Conservation (phyloP, 2,113 vertebrate genomes). For the Nansenia antarctica region DNA sequence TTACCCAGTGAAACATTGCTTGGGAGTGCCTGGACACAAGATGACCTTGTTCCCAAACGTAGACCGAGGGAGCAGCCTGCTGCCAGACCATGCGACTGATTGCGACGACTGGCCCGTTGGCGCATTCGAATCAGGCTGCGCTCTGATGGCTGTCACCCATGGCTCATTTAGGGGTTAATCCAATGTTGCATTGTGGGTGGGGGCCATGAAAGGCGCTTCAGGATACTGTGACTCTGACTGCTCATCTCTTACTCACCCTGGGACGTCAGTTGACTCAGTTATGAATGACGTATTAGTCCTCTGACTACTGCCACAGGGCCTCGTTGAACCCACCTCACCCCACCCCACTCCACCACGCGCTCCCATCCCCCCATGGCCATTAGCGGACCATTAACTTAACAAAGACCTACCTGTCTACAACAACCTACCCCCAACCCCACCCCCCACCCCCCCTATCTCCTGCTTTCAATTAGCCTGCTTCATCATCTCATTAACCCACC, state of each 20-base stretch:
- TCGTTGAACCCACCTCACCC: neutral
- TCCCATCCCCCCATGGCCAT: constrained; percentile 35
- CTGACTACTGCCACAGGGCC: no score
- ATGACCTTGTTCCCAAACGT: no score
- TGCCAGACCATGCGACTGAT: constrained; percentile 21
- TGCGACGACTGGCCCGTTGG: neutral
- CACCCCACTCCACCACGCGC: neutral
- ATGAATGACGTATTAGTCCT: no score
- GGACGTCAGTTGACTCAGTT: no score
- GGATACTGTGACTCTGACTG: constrained; percentile 28
- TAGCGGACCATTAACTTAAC: constrained; percentile 15
- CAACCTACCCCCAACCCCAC: no score
- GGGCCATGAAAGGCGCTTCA: constrained; percentile 24
- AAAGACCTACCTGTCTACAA: constrained; percentile 35
- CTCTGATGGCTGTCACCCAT: constrained; percentile 42
- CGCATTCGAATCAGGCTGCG: constrained; percentile 22
- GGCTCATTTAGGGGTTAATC: constrained; percentile 50
- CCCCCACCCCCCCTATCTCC: no score
- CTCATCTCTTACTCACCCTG: neutral
- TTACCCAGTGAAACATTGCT: neutral
- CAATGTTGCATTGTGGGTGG: constrained; percentile 29
- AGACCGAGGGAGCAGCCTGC: no score
- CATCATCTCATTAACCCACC: no score
- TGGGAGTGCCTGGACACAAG: neutral
- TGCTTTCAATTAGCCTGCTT: neutral